A percentile compares a stretch with the other conserved stretches of the same genome.
Evolutionary conservation across 2,113 vertebrate genomes (phyloP).

Genomic region (Eulemur rufifrons): DNA sequence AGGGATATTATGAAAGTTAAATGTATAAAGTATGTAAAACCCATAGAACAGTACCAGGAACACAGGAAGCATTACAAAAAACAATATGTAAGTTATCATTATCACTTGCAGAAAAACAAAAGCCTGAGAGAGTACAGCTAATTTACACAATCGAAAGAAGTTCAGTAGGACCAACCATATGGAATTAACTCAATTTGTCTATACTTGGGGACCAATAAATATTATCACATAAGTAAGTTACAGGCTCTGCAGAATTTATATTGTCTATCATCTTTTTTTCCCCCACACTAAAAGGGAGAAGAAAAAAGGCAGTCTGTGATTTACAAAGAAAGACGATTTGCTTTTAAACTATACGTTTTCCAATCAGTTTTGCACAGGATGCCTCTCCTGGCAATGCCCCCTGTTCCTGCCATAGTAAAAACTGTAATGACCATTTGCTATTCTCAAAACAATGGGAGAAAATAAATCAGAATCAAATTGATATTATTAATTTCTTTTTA

Average conservation of each 20-base stretch:
- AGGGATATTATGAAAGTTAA: neutral
- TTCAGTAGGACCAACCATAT: rapidly evolving
- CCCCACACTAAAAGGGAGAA: neutral
- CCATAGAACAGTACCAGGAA: neutral
- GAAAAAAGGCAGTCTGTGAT: neutral
- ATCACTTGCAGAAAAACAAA: neutral
- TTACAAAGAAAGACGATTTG: neutral
- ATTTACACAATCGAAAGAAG: neutral
- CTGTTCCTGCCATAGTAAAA: neutral
- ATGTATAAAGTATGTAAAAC: neutral
- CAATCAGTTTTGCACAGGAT: neutral
- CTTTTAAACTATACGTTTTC: neutral
- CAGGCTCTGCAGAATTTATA: neutral
- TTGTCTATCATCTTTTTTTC: neutral
- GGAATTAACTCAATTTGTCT: neutral
- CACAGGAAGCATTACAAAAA: neutral
- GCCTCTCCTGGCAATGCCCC: neutral
- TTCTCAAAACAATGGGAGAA: conserved; percentile 64
- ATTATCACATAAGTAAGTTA: neutral
- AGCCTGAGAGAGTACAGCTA: neutral
- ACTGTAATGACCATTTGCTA: conserved; percentile 58
- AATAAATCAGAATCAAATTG: conserved; percentile 76
- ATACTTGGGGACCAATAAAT: neutral
- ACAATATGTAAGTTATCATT: neutral
- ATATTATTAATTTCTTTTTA: conserved; percentile 83